A percentile compares a stretch with the other conserved stretches of the same genome.
Conservation (phyloP, 2,113 vertebrate genomes). For the Platichthys flesus region DNA sequence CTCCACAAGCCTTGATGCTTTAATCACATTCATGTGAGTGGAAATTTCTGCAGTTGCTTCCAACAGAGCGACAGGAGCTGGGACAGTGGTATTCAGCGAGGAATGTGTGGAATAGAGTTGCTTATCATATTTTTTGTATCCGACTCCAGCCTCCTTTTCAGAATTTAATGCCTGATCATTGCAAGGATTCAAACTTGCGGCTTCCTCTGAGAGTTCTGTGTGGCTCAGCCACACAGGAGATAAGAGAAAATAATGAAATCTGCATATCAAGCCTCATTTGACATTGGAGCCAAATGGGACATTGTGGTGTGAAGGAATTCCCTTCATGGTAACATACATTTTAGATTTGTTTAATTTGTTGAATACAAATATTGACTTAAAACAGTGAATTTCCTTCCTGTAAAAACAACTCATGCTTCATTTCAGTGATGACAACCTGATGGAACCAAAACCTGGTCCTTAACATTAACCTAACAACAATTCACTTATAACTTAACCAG, state of each 20-base stretch:
- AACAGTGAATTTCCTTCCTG: too few species aligned
- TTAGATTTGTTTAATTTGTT: too few species aligned
- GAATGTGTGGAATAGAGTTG: constrained; percentile 31
- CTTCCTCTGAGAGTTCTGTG: too few species aligned
- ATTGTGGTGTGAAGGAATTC: too few species aligned
- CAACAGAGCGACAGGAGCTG: constrained; percentile 33
- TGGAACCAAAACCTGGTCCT: too few species aligned
- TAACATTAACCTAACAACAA: too few species aligned
- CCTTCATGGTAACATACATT: too few species aligned
- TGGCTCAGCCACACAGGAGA: not conserved
- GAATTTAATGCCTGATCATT: constrained; percentile 12
- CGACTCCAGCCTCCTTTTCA: constrained; percentile 4
- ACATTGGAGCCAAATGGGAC: too few species aligned
- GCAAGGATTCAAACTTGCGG: not conserved
- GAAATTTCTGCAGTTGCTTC: constrained; percentile 27
- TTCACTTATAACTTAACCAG: too few species aligned
- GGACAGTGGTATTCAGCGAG: constrained; percentile 18
- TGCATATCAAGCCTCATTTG: not conserved
- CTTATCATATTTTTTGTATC: constrained; percentile 27
- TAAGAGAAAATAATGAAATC: not conserved
- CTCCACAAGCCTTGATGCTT: constrained; percentile 30
- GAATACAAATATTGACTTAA: too few species aligned
- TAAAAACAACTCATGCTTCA: too few species aligned
- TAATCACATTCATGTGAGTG: constrained; percentile 47
- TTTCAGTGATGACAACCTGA: too few species aligned